Base-by-base conservation (phyloP, 1,140 invertebrate species). In the Lucilia cuprina region DNA sequence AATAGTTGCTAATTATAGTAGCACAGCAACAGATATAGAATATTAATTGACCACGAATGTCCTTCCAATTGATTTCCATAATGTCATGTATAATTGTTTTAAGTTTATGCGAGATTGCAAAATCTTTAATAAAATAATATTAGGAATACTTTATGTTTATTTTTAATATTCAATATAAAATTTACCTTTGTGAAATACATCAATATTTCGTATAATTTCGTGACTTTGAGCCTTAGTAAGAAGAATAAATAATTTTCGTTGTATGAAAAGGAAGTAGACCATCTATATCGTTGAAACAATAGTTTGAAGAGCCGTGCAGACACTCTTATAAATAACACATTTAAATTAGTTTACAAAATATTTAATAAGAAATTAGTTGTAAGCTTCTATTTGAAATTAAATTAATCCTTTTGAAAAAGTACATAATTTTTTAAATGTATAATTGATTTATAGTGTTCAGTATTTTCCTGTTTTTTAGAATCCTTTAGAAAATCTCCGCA, bases 281-380 rank as follows among this genome's bases (percentile, higher is more conserved):
- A 90, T 86, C 77, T 90, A 90, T 5, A 86, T 60, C 47, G 88
- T 65, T 7, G 89, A 87, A 19, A 87, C 86, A 0, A 87, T n/a
- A 0, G 88, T 87, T 85, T 88, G 87, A 1, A 90, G 83, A 1
- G 87, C 85, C 0, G 88, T 89, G 77, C 87, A 86, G 74, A 88
- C 82, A 10, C 85, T 84, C 89, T 90, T n/a, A 30, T 30, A 30
- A 2, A 30, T 30, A 30, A 30, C 25, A 30, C 3, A 30, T 30
- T 30, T 30, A 2, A 30, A 30, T 30, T 30, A 30, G 25, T 30
- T 30, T 30, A 3, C 3, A 30, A 30, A 30, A 30, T 30, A 30
- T 30, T 30, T 30, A 30, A 30, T 30, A 30, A 30, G 25, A 30
- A 30, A 30, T 30, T 30, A 30, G 25, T 30, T 30, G 25, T 30